Base-by-base conservation (phyloP, 2,888 invertebrate species). In the Pyrochroa serraticornis region DNA sequence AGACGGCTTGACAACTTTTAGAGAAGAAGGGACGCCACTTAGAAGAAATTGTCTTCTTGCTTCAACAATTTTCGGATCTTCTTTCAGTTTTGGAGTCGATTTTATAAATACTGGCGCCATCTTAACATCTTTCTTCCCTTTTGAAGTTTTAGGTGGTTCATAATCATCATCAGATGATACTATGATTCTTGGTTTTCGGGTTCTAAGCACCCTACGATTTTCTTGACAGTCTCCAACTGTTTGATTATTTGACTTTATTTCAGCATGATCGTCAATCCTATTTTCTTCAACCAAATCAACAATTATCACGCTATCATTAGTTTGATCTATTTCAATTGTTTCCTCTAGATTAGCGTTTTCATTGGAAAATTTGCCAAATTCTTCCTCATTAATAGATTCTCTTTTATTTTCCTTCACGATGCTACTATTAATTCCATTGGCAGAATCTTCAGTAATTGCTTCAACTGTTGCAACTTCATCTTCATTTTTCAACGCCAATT, bases 21-120 rank as follows among this genome's bases (percentile, higher is more conserved):
- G 75, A 63, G 83, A 82, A 22, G 87, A 86, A 7, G 89, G 87
- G 5, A 89, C 83, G n/a, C 89, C 89, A 60, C 91, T 89, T 65
- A 86, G 83, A 34, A 92, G 79, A 77, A 92, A 91, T 58, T 84
- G 83, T 60, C 84, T 84, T 66, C 86, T 85, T 3, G 91, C 90
- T 74, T 86, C 85, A 39, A 85, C 55, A 37, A 82, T 77, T 48
- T 79, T 82, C 9, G 84, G 81, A 79, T 88, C 86, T 9, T 82
- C 71, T 72, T 83, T 84, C 6, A 82, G 82, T 76, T 86, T 88
- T 7, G 82, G 75, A 36, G 77, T 62, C 5, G 69, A 35, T 61
- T 72, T 84, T 0, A 82, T 72, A 77, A 92, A 92, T 41, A 92
- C 81, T n/a, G 92, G 90, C 1, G 91, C 91, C 37, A 89, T 71